Percentiles rank a stretch among this genome's conserved stretches.
phyloP scores from a whole-genome alignment of 2,113 vertebrate genomes.

The Myotis brandtii region DNA sequence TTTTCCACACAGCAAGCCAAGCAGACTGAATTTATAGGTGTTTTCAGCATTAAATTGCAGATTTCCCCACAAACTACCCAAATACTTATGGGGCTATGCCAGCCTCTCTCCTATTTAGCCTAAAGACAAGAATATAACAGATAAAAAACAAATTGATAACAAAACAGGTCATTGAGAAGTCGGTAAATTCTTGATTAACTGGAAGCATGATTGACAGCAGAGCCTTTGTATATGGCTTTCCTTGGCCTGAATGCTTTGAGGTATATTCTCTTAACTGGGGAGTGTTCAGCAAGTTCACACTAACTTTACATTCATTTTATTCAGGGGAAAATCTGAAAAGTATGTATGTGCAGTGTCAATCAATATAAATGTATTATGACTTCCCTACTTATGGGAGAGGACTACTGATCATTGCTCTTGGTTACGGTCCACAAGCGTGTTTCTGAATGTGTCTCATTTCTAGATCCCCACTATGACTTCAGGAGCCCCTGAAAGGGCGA shows the following conservation, averaged over 20 bases:
- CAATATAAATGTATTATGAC: slow-evolving; percentile 31
- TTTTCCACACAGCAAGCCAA: slow-evolving; percentile 32
- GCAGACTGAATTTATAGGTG: background rate
- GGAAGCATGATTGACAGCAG: background rate
- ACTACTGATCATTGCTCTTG: background rate
- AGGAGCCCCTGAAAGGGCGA: no score
- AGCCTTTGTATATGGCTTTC: background rate
- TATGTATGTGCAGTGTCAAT: background rate
- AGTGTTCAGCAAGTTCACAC: background rate
- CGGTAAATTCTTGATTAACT: background rate
- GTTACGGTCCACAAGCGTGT: background rate
- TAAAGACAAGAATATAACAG: background rate
- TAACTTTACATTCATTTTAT: background rate
- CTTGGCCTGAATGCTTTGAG: background rate
- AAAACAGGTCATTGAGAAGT: background rate
- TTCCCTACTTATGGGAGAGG: background rate
- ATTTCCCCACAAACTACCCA: background rate
- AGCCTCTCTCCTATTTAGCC: slow-evolving; percentile 3
- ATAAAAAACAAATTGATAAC: background rate
- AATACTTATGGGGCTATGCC: background rate
- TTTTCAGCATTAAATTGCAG: slow-evolving; percentile 29
- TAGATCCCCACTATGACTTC: background rate
- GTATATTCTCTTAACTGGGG: background rate
- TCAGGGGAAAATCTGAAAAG: background rate
- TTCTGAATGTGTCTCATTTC: background rate